These are phyloP conservation scores for Himalopsyche tibetana DNA, from an alignment of 2,888 invertebrate species.

Conservation along the genomic window DNA sequence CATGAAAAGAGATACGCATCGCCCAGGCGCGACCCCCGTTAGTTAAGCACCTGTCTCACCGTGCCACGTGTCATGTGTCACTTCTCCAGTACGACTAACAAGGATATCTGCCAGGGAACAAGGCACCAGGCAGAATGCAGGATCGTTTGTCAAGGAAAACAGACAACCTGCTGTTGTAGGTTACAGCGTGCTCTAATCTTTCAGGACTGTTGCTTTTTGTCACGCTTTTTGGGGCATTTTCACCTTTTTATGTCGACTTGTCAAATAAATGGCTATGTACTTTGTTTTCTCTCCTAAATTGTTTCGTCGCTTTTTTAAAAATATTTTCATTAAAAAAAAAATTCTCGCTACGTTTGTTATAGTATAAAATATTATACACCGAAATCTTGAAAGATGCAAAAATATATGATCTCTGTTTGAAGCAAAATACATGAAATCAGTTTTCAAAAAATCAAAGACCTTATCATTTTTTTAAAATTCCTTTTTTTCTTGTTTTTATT, in stretches of 20 bases:
- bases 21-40: background rate
- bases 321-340: too few relatives aligned
- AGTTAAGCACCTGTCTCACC: background rate
- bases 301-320: too few relatives aligned
- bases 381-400: too few relatives aligned
- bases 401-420: too few relatives aligned
- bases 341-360: too few relatives aligned
- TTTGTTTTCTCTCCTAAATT: background rate
- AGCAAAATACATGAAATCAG: too few relatives aligned
- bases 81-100: background rate
- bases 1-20: background rate
- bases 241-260: background rate
- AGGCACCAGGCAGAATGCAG: slow-evolving; percentile 26
- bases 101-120: background rate
- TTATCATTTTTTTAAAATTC: too few relatives aligned
- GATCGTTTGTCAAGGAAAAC: slow-evolving; percentile 46
- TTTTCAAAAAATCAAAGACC: too few relatives aligned
- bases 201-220: slow-evolving; percentile 20
- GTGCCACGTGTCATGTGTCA: slow-evolving; percentile 15
- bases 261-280: background rate
- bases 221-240: slow-evolving; percentile 1
- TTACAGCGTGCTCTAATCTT: slow-evolving; percentile 1
- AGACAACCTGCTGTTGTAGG: slow-evolving; percentile 12
- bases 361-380: too few relatives aligned
- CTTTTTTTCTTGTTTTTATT: too few relatives aligned